Evolutionary conservation across 2,888 invertebrate genomes (phyloP).

Genomic region (Formica aserva): DNA sequence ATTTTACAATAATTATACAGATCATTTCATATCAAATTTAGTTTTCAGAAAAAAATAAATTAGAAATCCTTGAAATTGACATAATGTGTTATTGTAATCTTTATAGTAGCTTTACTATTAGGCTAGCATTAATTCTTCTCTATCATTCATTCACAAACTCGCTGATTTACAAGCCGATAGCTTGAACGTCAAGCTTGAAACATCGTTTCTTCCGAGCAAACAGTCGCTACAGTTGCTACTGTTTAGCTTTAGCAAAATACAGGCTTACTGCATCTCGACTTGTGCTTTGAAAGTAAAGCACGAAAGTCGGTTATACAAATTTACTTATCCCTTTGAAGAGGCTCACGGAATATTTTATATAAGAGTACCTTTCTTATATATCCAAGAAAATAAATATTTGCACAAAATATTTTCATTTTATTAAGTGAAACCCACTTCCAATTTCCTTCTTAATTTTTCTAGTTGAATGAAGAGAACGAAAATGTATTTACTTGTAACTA

Average conservation of each 20-base stretch:
- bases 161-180: conserved; percentile 5
- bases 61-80: conserved; percentile 3
- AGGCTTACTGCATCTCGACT: conserved; percentile 28
- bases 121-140: conserved; percentile 18
- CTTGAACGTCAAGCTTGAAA: conserved; percentile 21
- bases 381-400: conserved; percentile 44
- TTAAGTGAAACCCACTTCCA: conserved; percentile 1
- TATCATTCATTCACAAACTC: conserved; percentile 26
- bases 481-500: not conserved
- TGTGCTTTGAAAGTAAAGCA: conserved; percentile 39
- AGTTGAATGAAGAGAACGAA: not conserved
- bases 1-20: conserved; percentile 1
- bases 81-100: not conserved
- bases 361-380: conserved; percentile 13
- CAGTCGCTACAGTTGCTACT: conserved; percentile 33
- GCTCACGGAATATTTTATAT: conserved; percentile 49
- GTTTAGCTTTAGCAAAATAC: conserved; percentile 50
- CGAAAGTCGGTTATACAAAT: conserved; percentile 47
- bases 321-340: conserved; percentile 37
- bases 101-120: not conserved
- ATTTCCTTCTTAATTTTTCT: conserved; percentile 3
- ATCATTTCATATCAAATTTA: not conserved
- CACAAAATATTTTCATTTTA: conserved; percentile 43
- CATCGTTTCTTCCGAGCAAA: conserved; percentile 44
- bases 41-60: not conserved